Conservation (phyloP, 1,140 invertebrate species). For the Ceratitis capitata region DNA sequence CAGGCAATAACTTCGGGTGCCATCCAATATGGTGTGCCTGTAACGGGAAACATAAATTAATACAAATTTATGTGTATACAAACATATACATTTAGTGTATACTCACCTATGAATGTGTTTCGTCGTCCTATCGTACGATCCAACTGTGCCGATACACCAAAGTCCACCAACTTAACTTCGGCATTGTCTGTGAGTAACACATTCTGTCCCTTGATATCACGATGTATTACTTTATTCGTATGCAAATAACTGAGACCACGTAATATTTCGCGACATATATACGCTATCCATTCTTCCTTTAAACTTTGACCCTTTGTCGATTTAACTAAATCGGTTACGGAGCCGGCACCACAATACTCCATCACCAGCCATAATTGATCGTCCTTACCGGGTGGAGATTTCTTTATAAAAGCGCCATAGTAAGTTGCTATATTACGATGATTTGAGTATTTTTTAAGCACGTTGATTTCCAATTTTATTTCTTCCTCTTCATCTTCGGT, state of each 20-base stretch:
- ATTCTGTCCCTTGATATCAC: slow-evolving; percentile 99
- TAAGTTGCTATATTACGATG: slow-evolving; percentile 99
- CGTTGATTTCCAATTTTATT: slow-evolving; percentile 99
- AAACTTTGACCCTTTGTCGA: slow-evolving; percentile 97
- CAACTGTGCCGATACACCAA: slow-evolving; percentile 98
- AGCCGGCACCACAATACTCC: slow-evolving; percentile 99
- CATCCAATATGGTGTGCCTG: slow-evolving; percentile 96
- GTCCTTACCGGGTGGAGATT: slow-evolving; percentile 97
- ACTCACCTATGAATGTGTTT: slow-evolving; percentile 96
- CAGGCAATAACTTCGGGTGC: slow-evolving; percentile 98
- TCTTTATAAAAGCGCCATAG: slow-evolving; percentile 99
- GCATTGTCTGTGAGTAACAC: slow-evolving; percentile 99
- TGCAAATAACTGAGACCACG: slow-evolving; percentile 97
- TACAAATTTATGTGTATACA: background rate
- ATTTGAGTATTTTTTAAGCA: slow-evolving; percentile 98
- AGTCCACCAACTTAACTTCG: slow-evolving; percentile 99
- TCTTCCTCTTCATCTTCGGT: slow-evolving; percentile 99
- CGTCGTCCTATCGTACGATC: slow-evolving; percentile 98
- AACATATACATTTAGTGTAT: background rate
- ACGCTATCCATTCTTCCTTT: slow-evolving; percentile 99
- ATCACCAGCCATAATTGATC: slow-evolving; percentile 99
- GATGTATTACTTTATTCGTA: slow-evolving; percentile 98
- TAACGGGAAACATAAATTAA: background rate
- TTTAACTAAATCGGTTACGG: slow-evolving; percentile 99
- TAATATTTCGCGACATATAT: slow-evolving; percentile 97